Evolutionary conservation across 2,113 vertebrate genomes (phyloP).

Genomic region (Xiphophorus hellerii): DNA sequence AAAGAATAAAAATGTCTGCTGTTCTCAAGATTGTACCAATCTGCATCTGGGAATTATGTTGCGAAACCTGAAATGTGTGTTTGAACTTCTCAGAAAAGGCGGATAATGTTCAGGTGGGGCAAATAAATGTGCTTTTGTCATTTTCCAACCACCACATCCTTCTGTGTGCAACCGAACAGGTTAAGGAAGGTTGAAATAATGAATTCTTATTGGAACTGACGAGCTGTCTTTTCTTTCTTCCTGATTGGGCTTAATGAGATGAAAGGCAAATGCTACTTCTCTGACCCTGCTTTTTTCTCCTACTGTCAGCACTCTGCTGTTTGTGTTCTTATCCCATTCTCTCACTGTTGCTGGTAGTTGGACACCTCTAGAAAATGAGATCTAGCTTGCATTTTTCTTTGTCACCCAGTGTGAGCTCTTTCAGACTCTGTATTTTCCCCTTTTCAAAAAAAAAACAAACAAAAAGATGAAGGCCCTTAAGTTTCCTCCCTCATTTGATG

Average conservation of each 20-base stretch:
- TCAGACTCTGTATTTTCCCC: conserved; percentile 46
- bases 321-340: conserved; percentile 46
- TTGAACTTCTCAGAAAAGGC: conserved; percentile 43
- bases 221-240: conserved; percentile 36
- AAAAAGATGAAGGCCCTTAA: conserved; percentile 25
- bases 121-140: conserved; percentile 25
- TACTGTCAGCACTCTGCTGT: conserved; percentile 53
- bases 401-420: conserved; percentile 66
- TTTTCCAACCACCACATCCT: conserved; percentile 23
- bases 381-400: conserved; percentile 69
- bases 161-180: conserved; percentile 6
- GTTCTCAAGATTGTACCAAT: background rate
- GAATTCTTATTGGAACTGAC: conserved; percentile 43
- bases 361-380: conserved; percentile 54
- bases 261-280: conserved; percentile 47
- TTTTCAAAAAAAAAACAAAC: conserved; percentile 29
- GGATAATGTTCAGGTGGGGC: conserved; percentile 38
- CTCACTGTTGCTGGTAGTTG: conserved; percentile 51
- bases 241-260: conserved; percentile 50
- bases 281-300: conserved; percentile 44
- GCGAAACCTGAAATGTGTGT: conserved; percentile 68
- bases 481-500: conserved; percentile 56
- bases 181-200: conserved; percentile 44
- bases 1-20: background rate
- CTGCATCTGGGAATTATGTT: conserved; percentile 31